phyloP scores from a whole-genome alignment of 2,888 invertebrate species.

The Tenthredo mesomela region DNA sequence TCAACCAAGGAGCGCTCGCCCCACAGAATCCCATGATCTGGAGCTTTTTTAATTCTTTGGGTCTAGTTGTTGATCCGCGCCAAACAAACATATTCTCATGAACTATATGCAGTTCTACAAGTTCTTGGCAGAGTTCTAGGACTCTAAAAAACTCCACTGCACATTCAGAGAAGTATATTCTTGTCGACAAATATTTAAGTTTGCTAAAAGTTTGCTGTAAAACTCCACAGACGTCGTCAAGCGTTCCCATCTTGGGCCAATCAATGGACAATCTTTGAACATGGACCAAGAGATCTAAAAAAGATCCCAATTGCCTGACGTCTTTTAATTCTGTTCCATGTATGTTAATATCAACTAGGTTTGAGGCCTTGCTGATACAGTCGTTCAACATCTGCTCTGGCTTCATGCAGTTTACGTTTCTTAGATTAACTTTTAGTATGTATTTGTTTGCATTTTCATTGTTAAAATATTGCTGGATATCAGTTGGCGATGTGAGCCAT shows the following conservation, averaged over 20 bases:
- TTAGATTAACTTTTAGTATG: neutral
- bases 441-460: neutral
- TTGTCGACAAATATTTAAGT: neutral
- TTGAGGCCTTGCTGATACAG: neutral
- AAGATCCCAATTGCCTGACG: neutral
- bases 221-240: neutral
- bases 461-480: conserved; percentile 7
- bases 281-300: neutral
- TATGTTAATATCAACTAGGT: conserved; percentile 27
- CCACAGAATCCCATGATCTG: neutral
- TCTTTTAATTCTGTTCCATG: conserved; percentile 1
- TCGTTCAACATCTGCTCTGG: conserved; percentile 3
- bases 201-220: neutral
- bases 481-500: neutral
- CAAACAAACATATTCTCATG: neutral
- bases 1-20: neutral
- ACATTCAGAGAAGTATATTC: neutral
- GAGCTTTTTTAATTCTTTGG: neutral
- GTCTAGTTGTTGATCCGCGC: neutral
- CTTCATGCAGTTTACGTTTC: conserved; percentile 1
- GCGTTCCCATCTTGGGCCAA: neutral
- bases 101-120: too few relatives aligned
- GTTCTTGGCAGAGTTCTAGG: too few relatives aligned
- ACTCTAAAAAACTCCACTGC: neutral
- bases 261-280: conserved; percentile 8